phyloP scores from a whole-genome alignment of 2,113 vertebrate genomes.

The Seriola dumerili region DNA sequence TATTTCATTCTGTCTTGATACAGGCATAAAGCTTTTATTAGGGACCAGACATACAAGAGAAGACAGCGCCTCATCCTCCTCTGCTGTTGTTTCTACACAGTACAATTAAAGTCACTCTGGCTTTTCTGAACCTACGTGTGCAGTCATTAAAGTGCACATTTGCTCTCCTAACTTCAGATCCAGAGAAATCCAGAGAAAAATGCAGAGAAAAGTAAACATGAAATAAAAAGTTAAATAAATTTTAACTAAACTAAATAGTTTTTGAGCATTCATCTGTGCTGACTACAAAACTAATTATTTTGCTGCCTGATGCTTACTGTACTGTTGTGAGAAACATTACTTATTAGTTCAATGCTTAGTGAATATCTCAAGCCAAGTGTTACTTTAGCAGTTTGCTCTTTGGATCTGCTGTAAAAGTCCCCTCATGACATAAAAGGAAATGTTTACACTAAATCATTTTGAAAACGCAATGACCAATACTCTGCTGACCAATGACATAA shows the following conservation, averaged over 20 bases:
- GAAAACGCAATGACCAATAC: too few species aligned
- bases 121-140: not conserved
- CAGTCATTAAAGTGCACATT: not conserved
- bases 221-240: not conserved
- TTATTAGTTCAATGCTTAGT: not conserved
- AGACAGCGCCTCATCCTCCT: not conserved
- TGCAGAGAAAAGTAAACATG: not conserved
- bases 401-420: not conserved
- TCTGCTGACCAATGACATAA: too few species aligned
- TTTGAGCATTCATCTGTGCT: not conserved
- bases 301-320: not conserved
- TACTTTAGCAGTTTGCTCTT: not conserved
- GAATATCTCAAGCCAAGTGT: not conserved
- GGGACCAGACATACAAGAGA: constrained; percentile 35
- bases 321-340: not conserved
- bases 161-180: not conserved
- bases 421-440: too few species aligned
- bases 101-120: constrained; percentile 17
- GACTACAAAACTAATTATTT: too few species aligned
- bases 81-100: constrained; percentile 4
- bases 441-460: too few species aligned
- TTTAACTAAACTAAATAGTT: too few species aligned
- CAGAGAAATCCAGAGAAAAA: not conserved
- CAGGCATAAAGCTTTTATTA: constrained; percentile 77
- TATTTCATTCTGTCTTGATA: constrained; percentile 57